A percentile compares a stretch with the other conserved stretches of the same genome.
Evolutionary conservation across 2,888 invertebrate species (phyloP).

Genomic region (Conops quadrifasciatus): DNA sequence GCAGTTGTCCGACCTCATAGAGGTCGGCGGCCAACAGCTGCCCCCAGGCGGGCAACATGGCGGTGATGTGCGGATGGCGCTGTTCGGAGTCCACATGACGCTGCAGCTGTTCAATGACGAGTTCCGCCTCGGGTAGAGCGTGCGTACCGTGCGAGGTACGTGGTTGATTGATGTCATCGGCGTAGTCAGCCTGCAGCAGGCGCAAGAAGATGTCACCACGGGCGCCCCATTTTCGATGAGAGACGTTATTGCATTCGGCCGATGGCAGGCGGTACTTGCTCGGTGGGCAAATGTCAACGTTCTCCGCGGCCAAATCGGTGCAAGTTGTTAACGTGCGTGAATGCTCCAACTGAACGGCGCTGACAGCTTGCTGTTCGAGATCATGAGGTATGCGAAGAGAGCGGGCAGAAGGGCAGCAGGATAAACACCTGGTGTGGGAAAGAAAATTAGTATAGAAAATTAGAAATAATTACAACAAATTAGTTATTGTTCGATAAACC

Average conservation of each 20-base stretch:
- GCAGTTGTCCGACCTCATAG: constrained; percentile 72
- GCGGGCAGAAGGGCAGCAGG: constrained; percentile 45
- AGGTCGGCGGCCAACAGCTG: constrained; percentile 79
- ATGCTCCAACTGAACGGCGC: constrained; percentile 55
- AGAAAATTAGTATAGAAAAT: not conserved
- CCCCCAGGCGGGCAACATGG: constrained; percentile 82
- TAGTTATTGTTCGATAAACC: too few relatives aligned
- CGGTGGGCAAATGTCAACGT: constrained; percentile 72
- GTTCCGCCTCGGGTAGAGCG: constrained; percentile 71
- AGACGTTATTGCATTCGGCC: constrained; percentile 89
- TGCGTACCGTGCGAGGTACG: constrained; percentile 69
- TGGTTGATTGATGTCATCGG: constrained; percentile 67
- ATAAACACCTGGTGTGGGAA: constrained; percentile 53
- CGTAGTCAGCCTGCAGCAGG: constrained; percentile 76
- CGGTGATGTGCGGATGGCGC: constrained; percentile 79
- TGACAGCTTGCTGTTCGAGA: constrained; percentile 54
- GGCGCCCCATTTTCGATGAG: constrained; percentile 84
- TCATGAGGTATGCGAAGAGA: constrained; percentile 59
- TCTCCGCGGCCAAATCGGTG: constrained; percentile 41
- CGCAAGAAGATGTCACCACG: constrained; percentile 81
- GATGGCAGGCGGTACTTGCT: constrained; percentile 83
- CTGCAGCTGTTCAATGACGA: constrained; percentile 70
- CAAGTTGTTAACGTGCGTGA: constrained; percentile 53
- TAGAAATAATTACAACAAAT: too few relatives aligned
- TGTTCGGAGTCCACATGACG: constrained; percentile 66